A percentile compares a stretch with the other conserved stretches of the same genome.
These are phyloP conservation scores for Enteromius anoplus DNA, from an alignment of 2,797 vertebrate species.

Conservation along the genomic window DNA sequence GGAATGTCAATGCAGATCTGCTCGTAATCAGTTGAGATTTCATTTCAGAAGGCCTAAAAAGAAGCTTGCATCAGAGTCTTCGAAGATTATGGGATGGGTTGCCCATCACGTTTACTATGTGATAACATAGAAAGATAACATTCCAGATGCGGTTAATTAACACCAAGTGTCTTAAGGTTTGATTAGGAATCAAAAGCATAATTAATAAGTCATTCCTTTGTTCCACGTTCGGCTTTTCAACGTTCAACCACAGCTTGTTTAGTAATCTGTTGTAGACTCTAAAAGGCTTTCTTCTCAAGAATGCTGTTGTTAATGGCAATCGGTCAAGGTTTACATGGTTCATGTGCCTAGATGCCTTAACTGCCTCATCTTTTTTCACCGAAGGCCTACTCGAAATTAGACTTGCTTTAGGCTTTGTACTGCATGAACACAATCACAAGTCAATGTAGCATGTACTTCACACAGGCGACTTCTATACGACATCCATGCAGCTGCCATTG, in stretches of 20 bases:
- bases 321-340: not conserved
- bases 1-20: constrained; percentile 39
- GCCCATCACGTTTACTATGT: constrained; percentile 74
- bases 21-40: constrained; percentile 43
- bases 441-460: not conserved
- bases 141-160: constrained; percentile 76
- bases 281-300: constrained; percentile 22
- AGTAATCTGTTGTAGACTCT: constrained; percentile 57
- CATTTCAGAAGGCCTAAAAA: constrained; percentile 50
- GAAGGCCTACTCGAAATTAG: not conserved
- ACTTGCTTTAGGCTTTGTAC: not conserved
- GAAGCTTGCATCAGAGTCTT: constrained; percentile 58
- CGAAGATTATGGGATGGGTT: constrained; percentile 63
- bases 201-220: constrained; percentile 77
- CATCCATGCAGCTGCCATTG: not conserved
- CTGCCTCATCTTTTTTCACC: not conserved
- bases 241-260: constrained; percentile 68
- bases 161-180: constrained; percentile 77
- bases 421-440: too few relatives aligned
- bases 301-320: not conserved
- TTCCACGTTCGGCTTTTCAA: constrained; percentile 70
- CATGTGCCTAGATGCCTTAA: not conserved
- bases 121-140: constrained; percentile 69
- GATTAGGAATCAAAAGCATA: constrained; percentile 71
- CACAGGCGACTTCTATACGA: not conserved